Base-by-base conservation (phyloP, 2,113 vertebrate species). In the Cephalopterus ornatus region DNA sequence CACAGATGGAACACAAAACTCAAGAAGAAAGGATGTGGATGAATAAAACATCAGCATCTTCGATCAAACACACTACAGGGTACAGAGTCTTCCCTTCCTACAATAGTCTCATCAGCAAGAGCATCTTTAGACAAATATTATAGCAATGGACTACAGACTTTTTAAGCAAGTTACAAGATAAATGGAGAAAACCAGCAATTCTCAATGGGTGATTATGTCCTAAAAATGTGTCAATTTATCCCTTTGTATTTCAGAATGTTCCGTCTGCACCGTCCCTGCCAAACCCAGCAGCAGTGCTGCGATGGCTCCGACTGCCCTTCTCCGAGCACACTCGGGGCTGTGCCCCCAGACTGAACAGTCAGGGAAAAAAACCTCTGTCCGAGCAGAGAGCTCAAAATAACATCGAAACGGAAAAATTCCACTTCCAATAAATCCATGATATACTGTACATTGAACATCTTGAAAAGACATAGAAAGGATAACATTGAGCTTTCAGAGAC, bases 1-100 rank as follows among this genome's bases (percentile, higher is more conserved):
- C 95, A 96, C 96, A 97, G 95, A 95, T 96, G 92, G 96, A 97
- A 97, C 96, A 97, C 93, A 96, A 97, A 97, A 96, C 91, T 95
- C 92, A 95, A 94, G 93, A 94, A 94, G 89, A 93, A 94, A 97
- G 68, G 72, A 96, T 93, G 93, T 52, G 93, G 89, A 93, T 94
- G 83, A 96, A 97, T 91, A 95, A 97, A 96, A 97, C 93, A 96
- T 93, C 30, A 96, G 92, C 95, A 96, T 95, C 95, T 96, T 95
- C 14, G 12, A 96, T 95, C 92, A 96, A 96, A 97, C 88, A 96
- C 96, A 78, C 96, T 96, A 96, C 93, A 97, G 92, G 95, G 92
- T 96, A 96, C 95, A 96, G 39, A 96, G 92, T 96, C 66, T 96
- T 88, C 96, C 96, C 93, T 96, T 94, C 92, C 96, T 95, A 91